Evolutionary conservation across 2,888 invertebrate species (phyloP).

Genomic region (Tanypteryx hageni): DNA sequence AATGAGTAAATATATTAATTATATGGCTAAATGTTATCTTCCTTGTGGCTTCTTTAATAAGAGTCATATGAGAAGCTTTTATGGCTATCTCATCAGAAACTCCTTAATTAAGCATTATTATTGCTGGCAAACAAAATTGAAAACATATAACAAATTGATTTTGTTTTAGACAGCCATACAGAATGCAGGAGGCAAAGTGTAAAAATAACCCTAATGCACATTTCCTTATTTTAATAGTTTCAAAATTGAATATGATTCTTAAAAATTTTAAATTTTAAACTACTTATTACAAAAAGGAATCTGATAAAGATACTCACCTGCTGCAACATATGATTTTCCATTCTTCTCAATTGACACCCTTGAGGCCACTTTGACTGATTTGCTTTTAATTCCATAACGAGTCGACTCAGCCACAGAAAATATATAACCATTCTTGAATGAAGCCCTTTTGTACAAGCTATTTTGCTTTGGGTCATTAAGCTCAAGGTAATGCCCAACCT

Average conservation of each 20-base stretch:
- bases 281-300: background rate
- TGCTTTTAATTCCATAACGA: slow-evolving; percentile 61
- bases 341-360: slow-evolving; percentile 57
- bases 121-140: too few species aligned
- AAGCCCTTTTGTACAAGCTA: slow-evolving; percentile 65
- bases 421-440: slow-evolving; percentile 63
- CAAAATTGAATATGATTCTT: background rate
- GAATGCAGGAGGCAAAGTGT: background rate
- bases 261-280: too few species aligned
- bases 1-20: background rate
- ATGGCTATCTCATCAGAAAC: background rate
- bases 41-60: too few species aligned
- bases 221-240: background rate
- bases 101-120: too few species aligned
- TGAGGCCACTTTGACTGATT: slow-evolving; percentile 56
- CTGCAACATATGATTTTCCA: slow-evolving; percentile 59
- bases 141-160: too few species aligned
- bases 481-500: slow-evolving; percentile 44
- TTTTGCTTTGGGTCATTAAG: slow-evolving; percentile 66
- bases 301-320: slow-evolving; percentile 29
- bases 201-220: background rate
- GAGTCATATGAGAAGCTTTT: background rate
- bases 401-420: slow-evolving; percentile 63
- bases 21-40: background rate
- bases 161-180: too few species aligned